phyloP scores from a whole-genome alignment of 1,140 invertebrate species.

The Penaeus vannamei region DNA sequence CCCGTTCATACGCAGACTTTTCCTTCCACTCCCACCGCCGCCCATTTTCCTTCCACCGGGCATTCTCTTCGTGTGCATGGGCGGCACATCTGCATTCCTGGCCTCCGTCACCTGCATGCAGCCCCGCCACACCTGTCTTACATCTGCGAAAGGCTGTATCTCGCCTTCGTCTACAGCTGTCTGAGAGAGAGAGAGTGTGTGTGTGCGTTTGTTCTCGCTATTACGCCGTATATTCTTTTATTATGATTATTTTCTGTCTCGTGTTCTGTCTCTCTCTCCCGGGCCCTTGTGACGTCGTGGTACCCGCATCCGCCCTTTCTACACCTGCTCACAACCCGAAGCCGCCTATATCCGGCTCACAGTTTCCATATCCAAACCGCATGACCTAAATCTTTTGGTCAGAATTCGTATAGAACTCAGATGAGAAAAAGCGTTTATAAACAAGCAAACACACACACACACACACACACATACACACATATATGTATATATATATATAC shows the following conservation, averaged over 20 bases:
- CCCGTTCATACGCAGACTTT: neutral
- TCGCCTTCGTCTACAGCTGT: neutral
- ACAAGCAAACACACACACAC: too few species aligned
- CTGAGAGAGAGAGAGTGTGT: conserved; percentile 30
- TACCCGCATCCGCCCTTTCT: neutral
- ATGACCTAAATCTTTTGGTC: too few species aligned
- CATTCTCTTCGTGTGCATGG: neutral
- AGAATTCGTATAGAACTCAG: too few species aligned
- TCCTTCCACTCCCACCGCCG: neutral
- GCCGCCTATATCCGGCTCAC: too few species aligned
- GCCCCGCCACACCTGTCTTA: neutral
- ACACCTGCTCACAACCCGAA: neutral
- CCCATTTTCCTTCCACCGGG: neutral
- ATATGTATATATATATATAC: neutral
- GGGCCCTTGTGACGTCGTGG: neutral
- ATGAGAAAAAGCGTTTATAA: too few species aligned
- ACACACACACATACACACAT: conserved; percentile 8
- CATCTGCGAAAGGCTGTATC: too few species aligned
- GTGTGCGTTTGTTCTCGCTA: neutral
- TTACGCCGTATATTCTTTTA: neutral
- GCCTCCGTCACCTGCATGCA: too few species aligned
- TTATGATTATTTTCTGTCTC: neutral
- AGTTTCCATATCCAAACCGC: too few species aligned
- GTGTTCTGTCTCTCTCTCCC: neutral
- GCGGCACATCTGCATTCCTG: too few species aligned